Evolutionary conservation across 2,797 vertebrate genomes (phyloP), one percentile per base, ranked within the genome.

Genomic region (Enteromius viviparus): DNA sequence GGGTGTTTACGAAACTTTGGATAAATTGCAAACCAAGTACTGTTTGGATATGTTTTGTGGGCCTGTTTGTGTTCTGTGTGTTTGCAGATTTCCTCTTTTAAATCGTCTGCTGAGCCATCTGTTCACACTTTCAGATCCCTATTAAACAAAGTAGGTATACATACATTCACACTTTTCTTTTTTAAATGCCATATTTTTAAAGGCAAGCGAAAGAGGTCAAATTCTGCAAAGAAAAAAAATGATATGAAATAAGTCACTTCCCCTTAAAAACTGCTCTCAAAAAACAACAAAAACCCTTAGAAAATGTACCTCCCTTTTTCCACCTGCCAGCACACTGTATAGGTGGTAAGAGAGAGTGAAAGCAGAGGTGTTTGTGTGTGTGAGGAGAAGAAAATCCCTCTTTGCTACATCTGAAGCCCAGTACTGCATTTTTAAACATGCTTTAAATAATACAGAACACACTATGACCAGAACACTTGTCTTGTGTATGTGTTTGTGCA

Each of bases 401-500:
- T 92, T 89, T 88, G 87, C 79, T 91, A 90, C 89, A 90, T 93
- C 88, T 92, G 88, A 90, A 91, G 91, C 91, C 91, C 89, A 90
- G 91, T 93, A 64, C 91, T 94, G 92, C 93, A 94, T 94, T 93
- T 95, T 94, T 94, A 94, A 94, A 93, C 91, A 88, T 84, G 87
- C 66, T 84, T 85, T 95, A 91, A 94, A 94, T 94, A 93, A 94
- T 95, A 89, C 85, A 95, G 92, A 90, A 91, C 87, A 87, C 85
- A 58, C 49, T 85, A 80, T 88, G 87, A 87, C 85, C 89, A 77
- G 71, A 80, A 81, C 72, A 71, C 71, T 86, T 75, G 42, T 76
- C 76, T 78, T 78, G 74, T n/a, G 74, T 45, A 32, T 58, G 66
- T 70, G 42, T 90, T 78, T 79, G 58, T 19, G 40, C 32, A 55